These are phyloP conservation scores for Helleia helle DNA, from an alignment of 2,888 invertebrate species.

Conservation along the genomic window DNA sequence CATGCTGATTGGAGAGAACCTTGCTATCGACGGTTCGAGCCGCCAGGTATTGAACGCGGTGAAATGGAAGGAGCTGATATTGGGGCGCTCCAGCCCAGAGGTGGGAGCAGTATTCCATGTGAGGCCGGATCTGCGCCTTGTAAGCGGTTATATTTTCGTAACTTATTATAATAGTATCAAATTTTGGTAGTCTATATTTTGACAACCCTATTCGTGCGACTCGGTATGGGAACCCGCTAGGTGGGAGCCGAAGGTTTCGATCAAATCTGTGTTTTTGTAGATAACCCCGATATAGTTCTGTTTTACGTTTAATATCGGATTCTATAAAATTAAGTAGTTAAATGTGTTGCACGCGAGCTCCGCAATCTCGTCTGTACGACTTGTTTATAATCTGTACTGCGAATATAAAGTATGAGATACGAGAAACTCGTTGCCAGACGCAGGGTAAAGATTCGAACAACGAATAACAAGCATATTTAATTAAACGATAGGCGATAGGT, in stretches of 20 bases:
- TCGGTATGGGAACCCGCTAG: constrained; percentile 64
- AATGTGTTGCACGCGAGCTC: constrained; percentile 1
- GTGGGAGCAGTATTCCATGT: no score
- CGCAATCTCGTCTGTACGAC: neutral
- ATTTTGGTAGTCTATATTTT: neutral
- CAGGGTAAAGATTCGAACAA: neutral
- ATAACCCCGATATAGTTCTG: constrained; percentile 21
- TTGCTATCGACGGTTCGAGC: no score
- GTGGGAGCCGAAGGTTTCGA: constrained; percentile 44
- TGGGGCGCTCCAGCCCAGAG: no score
- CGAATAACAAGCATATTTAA: no score
- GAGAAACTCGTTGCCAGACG: neutral
- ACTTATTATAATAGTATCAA: no score
- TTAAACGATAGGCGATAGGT: no score
- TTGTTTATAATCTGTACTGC: neutral
- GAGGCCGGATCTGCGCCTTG: no score
- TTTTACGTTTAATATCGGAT: constrained; percentile 19
- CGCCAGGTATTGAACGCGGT: no score
- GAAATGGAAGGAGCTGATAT: no score
- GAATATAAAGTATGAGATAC: neutral
- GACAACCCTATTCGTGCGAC: constrained; percentile 42
- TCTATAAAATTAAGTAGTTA: constrained; percentile 3
- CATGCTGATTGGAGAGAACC: no score
- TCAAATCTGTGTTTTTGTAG: constrained; percentile 30
- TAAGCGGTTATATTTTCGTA: no score